phyloP scores from a whole-genome alignment of 2,888 invertebrate species.

The Anarsia innoxiella region DNA sequence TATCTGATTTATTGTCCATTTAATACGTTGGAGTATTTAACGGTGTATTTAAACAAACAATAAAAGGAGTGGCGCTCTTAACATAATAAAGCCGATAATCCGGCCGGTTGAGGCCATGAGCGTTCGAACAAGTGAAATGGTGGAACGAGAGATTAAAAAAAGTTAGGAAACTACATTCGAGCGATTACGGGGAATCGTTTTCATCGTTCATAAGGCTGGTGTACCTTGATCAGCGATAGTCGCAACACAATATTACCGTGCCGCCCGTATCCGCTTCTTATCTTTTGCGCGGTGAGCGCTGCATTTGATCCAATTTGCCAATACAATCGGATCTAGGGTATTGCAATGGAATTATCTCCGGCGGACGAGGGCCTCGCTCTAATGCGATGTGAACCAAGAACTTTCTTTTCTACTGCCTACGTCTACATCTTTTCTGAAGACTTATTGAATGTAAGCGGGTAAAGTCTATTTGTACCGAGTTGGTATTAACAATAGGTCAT shows the following conservation, averaged over 20 bases:
- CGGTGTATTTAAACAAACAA: constrained; percentile 13
- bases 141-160: constrained; percentile 37
- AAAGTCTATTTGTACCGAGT: no score
- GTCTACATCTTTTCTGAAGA: no score
- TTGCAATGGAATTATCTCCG: constrained; percentile 72
- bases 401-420: constrained; percentile 39
- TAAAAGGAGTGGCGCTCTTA: constrained; percentile 14
- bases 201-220: constrained; percentile 33
- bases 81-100: constrained; percentile 30
- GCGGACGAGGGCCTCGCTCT: constrained; percentile 48
- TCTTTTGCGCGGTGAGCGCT: constrained; percentile 70
- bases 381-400: constrained; percentile 58
- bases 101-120: constrained; percentile 21
- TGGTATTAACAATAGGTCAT: no score
- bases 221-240: constrained; percentile 44
- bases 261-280: constrained; percentile 52
- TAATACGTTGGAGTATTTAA: constrained; percentile 16
- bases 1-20: constrained; percentile 27
- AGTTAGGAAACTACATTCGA: constrained; percentile 31
- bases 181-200: constrained; percentile 40
- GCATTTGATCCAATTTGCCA: constrained; percentile 76
- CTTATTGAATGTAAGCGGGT: no score
- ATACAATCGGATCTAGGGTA: constrained; percentile 72
- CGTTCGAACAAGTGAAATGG: constrained; percentile 32
- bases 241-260: constrained; percentile 56